Percentiles rank a stretch among this genome's conserved stretches.
Evolutionary conservation across 2,113 vertebrate species (phyloP).

Genomic region (Python bivittatus): DNA sequence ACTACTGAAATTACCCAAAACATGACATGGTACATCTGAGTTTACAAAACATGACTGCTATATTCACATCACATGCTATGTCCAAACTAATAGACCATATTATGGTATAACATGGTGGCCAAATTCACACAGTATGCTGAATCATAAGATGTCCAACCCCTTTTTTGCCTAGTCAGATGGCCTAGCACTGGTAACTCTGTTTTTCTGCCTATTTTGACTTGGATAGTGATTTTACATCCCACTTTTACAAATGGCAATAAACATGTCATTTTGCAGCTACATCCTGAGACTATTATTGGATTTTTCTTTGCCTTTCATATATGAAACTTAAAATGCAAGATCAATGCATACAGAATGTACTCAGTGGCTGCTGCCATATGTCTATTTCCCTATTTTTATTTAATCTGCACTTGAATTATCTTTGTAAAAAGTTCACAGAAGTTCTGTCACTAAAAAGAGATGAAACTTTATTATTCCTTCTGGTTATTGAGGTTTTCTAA

Average conservation of each 20-base stretch:
- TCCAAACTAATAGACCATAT: too few relatives aligned
- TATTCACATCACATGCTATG: too few relatives aligned
- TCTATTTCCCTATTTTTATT: not conserved
- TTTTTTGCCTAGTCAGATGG: not conserved
- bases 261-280: not conserved
- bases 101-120: too few relatives aligned
- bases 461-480: conserved; percentile 14
- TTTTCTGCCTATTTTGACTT: not conserved
- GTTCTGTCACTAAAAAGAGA: not conserved
- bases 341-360: not conserved
- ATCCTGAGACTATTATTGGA: not conserved
- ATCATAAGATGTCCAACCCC: too few relatives aligned
- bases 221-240: not conserved
- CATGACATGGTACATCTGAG: too few relatives aligned
- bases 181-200: not conserved
- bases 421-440: not conserved
- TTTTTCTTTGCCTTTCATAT: not conserved
- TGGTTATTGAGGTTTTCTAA: conserved; percentile 12
- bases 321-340: conserved; percentile 19
- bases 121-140: too few relatives aligned
- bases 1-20: too few relatives aligned
- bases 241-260: not conserved
- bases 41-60: too few relatives aligned
- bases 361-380: conserved; percentile 4
- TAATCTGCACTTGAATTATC: not conserved